Percentiles rank a stretch among this genome's conserved stretches.
Evolutionary conservation across 2,113 vertebrate species (phyloP).

Genomic region (Rynchops niger): DNA sequence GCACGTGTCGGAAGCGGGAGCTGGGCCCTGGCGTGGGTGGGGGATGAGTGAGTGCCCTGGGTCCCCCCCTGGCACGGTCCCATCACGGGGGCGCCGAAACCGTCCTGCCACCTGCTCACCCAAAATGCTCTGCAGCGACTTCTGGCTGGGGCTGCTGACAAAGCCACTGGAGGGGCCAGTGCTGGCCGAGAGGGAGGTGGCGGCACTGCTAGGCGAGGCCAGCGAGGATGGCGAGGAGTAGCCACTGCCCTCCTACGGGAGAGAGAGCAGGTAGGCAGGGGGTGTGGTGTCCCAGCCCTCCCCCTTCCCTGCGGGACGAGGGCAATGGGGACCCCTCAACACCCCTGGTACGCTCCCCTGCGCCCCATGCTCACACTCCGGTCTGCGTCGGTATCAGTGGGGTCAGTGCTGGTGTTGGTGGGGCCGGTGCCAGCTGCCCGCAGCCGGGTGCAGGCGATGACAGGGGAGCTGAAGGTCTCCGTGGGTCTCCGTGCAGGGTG

Average conservation of each 20-base stretch:
- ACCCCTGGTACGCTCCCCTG: neutral
- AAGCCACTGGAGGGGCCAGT: conserved; percentile 86
- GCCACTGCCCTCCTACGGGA: conserved; percentile 69
- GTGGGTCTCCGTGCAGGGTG: conserved; percentile 74
- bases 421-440: neutral
- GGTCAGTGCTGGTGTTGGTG: rapidly evolving
- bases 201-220: conserved; percentile 78
- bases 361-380: conserved; percentile 46
- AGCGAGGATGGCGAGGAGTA: conserved; percentile 82
- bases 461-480: conserved; percentile 38
- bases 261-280: neutral
- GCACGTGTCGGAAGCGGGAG: conserved; percentile 90
- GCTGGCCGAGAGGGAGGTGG: conserved; percentile 84
- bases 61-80: rapidly evolving
- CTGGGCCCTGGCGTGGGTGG: conserved; percentile 68
- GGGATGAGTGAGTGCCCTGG: rapidly evolving
- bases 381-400: neutral
- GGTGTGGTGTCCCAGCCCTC: neutral
- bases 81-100: rapidly evolving
- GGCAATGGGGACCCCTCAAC: neutral
- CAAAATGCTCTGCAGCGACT: conserved; percentile 84
- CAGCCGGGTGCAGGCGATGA: neutral
- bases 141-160: conserved; percentile 87
- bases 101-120: conserved; percentile 54
- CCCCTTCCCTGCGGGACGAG: neutral